Base-by-base conservation (phyloP, 92 coral and sea anemone species). In the Isaurus tuberculatus region DNA sequence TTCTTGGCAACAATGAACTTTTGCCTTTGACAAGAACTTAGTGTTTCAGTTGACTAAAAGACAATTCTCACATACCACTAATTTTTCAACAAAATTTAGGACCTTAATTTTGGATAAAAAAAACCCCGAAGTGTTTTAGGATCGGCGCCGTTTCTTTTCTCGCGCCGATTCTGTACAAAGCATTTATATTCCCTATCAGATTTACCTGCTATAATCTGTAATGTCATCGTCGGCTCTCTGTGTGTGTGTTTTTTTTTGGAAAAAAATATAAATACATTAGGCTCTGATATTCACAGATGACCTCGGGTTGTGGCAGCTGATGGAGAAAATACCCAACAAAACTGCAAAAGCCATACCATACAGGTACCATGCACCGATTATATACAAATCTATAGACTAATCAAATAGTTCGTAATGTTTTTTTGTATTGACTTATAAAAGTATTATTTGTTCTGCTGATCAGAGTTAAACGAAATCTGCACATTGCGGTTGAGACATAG, bases 141-240 rank as follows among this genome's bases (percentile, higher is more conserved):
- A 0, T 6, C 36, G 3, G 9, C 15, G 22, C 25, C 36, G 26
- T 3, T 16, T 14, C n/a, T 19, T n/a, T 33, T 22, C 73, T 19
- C 8, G 46, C 9, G 34, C 19, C n/a, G n/a, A n/a, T 36, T 69
- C 48, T 32, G 53, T 15, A 20, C 13, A 40, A 32, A 27, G 8
- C 17, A n/a, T n/a, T 34, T 69, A 20, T 20, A n/a, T 2, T 17
- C 22, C 14, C 23, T 14, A n/a, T 8, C 36, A 69, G 44, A 33
- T 23, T 69, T 69, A 32, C 26, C 29, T 43, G 74, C 51, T 19
- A 69, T 37, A 37, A 37, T 37, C 8, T 37, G n/a, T 63, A 29
- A 63, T 66, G 72, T 66, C 26, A 36, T 66, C 20, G n/a, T n/a
- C 44, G 72, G 72, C 72, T n/a, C n/a, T n/a, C n/a, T n/a, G n/a